Conservation (phyloP, 2,797 vertebrate species). For the Taeniopygia guttata region DNA sequence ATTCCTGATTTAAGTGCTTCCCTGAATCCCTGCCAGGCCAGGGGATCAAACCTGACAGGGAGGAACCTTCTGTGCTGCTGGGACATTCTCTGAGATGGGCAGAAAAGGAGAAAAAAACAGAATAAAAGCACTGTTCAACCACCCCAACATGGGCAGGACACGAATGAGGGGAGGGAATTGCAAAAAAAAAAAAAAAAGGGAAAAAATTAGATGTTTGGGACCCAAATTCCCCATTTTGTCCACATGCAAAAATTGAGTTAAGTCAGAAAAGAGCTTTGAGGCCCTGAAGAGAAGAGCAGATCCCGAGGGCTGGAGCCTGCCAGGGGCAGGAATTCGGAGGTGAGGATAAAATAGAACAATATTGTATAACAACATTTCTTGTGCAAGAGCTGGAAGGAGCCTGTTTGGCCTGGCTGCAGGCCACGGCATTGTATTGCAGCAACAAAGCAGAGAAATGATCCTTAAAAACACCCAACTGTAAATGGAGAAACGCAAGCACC, state of each 20-base stretch:
- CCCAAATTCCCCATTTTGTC: background rate
- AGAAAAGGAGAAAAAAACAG: background rate
- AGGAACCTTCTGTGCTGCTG: background rate
- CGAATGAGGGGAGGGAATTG: background rate
- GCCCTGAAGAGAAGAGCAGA: background rate
- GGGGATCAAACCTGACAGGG: background rate
- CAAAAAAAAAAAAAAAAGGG: background rate
- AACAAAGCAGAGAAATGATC: background rate
- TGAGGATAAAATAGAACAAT: background rate
- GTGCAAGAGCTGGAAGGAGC: background rate
- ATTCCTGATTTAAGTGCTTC: background rate
- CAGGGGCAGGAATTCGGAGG: background rate
- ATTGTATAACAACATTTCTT: too few species aligned
- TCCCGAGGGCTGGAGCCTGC: background rate
- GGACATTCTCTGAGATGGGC: background rate
- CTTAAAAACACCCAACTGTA: background rate
- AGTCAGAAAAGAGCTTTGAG: fast-evolving
- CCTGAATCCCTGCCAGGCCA: background rate
- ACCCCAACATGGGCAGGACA: too few species aligned
- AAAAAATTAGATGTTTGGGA: fast-evolving
- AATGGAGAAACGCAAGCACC: background rate
- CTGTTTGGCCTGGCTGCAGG: background rate
- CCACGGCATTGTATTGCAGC: background rate
- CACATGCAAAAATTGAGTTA: fast-evolving
- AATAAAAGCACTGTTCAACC: background rate